Evolutionary conservation across 2,797 vertebrate species (phyloP).

Genomic region (Tokudaia tokunoshimensis): DNA sequence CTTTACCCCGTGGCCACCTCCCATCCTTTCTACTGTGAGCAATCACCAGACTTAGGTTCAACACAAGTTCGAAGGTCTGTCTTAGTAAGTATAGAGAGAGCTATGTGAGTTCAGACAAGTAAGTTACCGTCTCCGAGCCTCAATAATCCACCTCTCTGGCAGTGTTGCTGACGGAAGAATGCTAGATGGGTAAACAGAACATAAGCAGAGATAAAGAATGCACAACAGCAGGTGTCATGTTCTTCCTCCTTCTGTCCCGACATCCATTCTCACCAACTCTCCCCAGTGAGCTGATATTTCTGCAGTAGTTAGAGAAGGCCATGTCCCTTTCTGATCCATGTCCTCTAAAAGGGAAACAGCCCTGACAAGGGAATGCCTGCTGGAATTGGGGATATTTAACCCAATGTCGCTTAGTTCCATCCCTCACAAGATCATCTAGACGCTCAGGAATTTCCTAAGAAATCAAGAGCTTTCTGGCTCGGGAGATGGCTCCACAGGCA

Average conservation of each 20-base stretch:
- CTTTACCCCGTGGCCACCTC: not conserved
- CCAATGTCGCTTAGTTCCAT: not conserved
- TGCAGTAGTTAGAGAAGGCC: not conserved
- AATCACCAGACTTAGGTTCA: not conserved
- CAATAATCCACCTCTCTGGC: not conserved
- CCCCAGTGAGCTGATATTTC: not conserved
- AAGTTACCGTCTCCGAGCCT: conserved; percentile 27
- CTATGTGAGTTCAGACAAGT: not conserved
- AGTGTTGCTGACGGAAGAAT: not conserved
- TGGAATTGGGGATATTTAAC: not conserved
- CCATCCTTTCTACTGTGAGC: not conserved
- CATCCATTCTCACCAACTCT: not conserved
- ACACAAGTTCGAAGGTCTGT: not conserved
- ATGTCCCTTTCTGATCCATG: not conserved
- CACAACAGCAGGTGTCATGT: not conserved
- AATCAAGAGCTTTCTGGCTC: not conserved
- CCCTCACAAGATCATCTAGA: not conserved
- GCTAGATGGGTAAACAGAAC: not conserved
- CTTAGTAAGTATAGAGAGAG: not conserved
- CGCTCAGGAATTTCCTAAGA: not conserved
- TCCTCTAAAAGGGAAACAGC: not conserved
- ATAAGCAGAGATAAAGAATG: not conserved
- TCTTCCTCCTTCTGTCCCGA: not conserved
- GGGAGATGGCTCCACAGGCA: not conserved
- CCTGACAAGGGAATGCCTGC: not conserved